phyloP scores from a whole-genome alignment of 2,113 vertebrate species.

The Edolisoma coerulescens region DNA sequence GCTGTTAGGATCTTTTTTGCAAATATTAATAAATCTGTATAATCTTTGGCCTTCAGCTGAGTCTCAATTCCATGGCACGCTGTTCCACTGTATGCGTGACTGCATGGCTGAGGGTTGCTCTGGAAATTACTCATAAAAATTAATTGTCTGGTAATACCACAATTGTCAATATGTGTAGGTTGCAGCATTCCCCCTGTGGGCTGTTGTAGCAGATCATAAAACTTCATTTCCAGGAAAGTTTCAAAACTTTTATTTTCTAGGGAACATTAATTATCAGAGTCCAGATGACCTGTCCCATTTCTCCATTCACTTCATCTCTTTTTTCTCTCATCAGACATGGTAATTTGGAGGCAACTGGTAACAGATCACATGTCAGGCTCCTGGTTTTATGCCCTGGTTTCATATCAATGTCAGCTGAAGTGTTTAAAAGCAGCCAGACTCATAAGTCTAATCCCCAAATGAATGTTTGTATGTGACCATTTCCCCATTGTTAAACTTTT shows the following conservation, averaged over 20 bases:
- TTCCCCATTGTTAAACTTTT: constrained; percentile 3
- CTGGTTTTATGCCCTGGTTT: background rate
- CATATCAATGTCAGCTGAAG: background rate
- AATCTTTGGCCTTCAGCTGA: constrained; percentile 23
- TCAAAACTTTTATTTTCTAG: constrained; percentile 69
- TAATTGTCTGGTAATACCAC: constrained; percentile 61
- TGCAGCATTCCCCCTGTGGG: constrained; percentile 53
- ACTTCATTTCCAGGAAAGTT: constrained; percentile 67
- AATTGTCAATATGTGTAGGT: constrained; percentile 58
- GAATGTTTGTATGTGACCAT: background rate
- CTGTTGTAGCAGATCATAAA: constrained; percentile 61
- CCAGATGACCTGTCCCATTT: constrained; percentile 23
- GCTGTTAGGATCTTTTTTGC: background rate
- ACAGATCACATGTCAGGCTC: background rate
- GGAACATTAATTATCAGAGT: constrained; percentile 47
- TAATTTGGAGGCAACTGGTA: constrained; percentile 33
- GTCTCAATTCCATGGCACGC: background rate
- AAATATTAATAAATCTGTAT: constrained; percentile 52
- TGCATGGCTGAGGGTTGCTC: constrained; percentile 7
- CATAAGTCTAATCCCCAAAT: background rate
- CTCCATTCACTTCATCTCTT: constrained; percentile 31
- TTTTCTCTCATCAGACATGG: background rate
- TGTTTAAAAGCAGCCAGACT: constrained; percentile 26
- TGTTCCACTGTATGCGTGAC: background rate
- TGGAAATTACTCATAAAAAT: constrained; percentile 66